phyloP scores from a whole-genome alignment of 2,797 vertebrate species.

The Acanthiza pusilla region DNA sequence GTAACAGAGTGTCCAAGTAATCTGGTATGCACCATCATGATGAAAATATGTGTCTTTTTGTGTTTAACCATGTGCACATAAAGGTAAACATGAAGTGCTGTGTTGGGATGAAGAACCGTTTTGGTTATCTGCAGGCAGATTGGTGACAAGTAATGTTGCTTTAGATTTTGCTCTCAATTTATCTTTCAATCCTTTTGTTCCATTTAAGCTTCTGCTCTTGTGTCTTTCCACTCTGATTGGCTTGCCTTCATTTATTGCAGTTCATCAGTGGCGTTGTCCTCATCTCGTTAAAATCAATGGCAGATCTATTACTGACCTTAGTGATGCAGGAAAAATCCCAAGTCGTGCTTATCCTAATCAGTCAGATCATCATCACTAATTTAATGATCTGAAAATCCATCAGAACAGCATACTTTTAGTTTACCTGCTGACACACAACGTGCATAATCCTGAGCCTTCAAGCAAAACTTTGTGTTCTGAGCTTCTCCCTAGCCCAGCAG shows the following conservation, averaged over 20 bases:
- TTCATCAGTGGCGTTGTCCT: not conserved
- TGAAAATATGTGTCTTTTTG: not conserved
- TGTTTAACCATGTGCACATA: not conserved
- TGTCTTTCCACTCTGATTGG: not conserved
- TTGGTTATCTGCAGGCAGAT: not conserved
- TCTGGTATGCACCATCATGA: not conserved
- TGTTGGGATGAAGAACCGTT: not conserved
- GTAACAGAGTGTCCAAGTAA: not conserved
- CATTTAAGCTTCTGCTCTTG: not conserved
- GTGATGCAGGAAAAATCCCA: not conserved
- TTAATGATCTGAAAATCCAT: slow-evolving; percentile 10
- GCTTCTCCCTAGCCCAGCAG: not conserved
- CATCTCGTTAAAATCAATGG: not conserved
- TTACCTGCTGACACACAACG: not conserved
- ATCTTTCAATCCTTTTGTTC: not conserved
- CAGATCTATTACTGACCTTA: slow-evolving; percentile 1
- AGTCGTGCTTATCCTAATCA: slow-evolving; percentile 12
- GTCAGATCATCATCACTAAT: slow-evolving; percentile 12
- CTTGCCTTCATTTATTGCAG: not conserved
- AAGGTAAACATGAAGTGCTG: not conserved
- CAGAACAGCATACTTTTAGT: not conserved
- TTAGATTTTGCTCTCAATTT: not conserved
- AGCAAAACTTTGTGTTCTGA: not conserved
- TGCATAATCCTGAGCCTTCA: not conserved
- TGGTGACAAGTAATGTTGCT: not conserved